Evolutionary conservation across 2,888 invertebrate species (phyloP), one percentile per base, ranked within the genome.

Genomic region (Orchesellides sinensis): DNA sequence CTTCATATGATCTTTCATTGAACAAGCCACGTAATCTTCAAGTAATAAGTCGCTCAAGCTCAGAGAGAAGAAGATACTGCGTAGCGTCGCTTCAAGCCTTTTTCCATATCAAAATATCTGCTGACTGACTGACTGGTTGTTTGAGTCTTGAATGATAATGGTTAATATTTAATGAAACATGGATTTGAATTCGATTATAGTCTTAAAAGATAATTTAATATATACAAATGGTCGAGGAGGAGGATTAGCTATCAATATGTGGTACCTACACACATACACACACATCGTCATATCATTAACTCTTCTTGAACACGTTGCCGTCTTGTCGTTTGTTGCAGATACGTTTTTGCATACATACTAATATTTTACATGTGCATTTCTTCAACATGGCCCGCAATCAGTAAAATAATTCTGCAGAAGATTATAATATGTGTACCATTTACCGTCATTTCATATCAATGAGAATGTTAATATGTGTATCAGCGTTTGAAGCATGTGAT

Each of bases 161-260:
- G 6, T 6, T 21, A 59, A 10, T 49, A 49, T 19, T 49, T 52
- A 12, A 52, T 21, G 52, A 27, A 32, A 1, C 4, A 59, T 59
- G 59, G 29, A 59, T 59, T 29, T 29, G 59, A 59, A 29, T 59
- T 59, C 59, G 59, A 59, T 59, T 59, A 59, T 17, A 27, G 59
- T 29, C 59, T 59, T 59, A 59, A 17, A 59, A 10, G 27, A 56
- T 56, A 27, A 56, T 56, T 27, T 56, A 52, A 27, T 59, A 14
- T 27, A 27, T 56, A 56, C 56, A 59, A 29, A 27, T 59, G 59
- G 27, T 59, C 32, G n/a, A n/a, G 52, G 21, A 21, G 6, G 52
- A 27, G 56, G 27, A 27, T 56, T 56, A 27, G 56, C 56, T 14
- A 10, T 32, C 10, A 32, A 32, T 32, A 32, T 5, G 10, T 32